Conservation (phyloP, 2,797 vertebrate genomes). For the Lateolabrax maculatus region DNA sequence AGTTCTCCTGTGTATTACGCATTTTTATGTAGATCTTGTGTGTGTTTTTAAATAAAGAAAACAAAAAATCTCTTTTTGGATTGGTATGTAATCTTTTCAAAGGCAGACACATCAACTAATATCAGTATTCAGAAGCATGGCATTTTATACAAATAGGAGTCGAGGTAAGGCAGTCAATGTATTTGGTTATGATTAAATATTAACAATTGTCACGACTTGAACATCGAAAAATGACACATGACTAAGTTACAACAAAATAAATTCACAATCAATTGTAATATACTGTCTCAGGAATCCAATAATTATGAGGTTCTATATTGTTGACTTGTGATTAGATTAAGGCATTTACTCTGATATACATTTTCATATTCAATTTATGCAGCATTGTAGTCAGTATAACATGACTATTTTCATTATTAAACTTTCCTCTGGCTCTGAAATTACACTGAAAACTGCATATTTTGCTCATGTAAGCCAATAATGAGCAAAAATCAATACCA, state of each 20-base stretch:
- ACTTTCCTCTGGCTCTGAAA: slow-evolving; percentile 13
- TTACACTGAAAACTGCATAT: slow-evolving; percentile 6
- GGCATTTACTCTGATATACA: slow-evolving; percentile 54
- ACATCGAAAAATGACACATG: slow-evolving; percentile 32
- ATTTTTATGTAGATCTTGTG: slow-evolving; percentile 78
- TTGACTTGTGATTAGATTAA: slow-evolving; percentile 56
- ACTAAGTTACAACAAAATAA: slow-evolving; percentile 27
- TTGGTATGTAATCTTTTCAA: slow-evolving; percentile 47
- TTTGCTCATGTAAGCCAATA: not conserved
- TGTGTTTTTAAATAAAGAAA: slow-evolving; percentile 82
- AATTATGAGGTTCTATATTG: slow-evolving; percentile 31
- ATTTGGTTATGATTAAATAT: slow-evolving; percentile 52
- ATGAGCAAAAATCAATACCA: slow-evolving; percentile 15
- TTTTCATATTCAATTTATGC: slow-evolving; percentile 47
- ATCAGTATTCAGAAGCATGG: slow-evolving; percentile 27
- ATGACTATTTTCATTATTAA: slow-evolving; percentile 7
- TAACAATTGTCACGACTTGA: slow-evolving; percentile 31
- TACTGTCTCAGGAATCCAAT: not conserved
- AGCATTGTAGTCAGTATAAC: slow-evolving; percentile 50
- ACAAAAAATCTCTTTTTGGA: slow-evolving; percentile 44
- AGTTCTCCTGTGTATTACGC: slow-evolving; percentile 75
- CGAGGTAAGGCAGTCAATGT: slow-evolving; percentile 60
- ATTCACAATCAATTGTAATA: slow-evolving; percentile 10
- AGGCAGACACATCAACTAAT: slow-evolving; percentile 1
- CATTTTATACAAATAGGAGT: slow-evolving; percentile 37